A percentile compares a stretch with the other conserved stretches of the same genome.
Conservation (phyloP, 2,113 vertebrate species). For the Trochalopteron elliotii region DNA sequence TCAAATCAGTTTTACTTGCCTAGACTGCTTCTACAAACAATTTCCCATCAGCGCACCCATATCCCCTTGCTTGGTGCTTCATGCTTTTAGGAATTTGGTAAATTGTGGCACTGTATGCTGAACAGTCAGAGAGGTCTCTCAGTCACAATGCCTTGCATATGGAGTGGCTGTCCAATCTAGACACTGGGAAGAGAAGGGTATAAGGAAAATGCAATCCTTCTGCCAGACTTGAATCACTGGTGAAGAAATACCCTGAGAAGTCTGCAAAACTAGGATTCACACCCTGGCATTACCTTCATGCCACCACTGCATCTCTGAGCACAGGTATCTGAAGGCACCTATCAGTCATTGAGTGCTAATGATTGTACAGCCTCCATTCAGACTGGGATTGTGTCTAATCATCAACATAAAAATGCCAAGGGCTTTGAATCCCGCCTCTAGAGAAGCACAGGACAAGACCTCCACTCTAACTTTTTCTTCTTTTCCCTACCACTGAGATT, state of each 20-base stretch:
- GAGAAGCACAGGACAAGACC: background rate
- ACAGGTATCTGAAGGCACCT: background rate
- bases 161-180: background rate
- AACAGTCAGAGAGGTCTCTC: background rate
- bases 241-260: background rate
- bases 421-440: background rate
- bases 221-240: background rate
- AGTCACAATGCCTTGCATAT: background rate
- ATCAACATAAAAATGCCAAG: background rate
- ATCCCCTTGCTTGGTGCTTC: background rate
- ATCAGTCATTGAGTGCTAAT: background rate
- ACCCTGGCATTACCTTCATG: background rate
- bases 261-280: background rate
- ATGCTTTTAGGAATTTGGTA: background rate
- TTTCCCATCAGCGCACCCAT: background rate
- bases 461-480: background rate
- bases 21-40: background rate
- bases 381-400: background rate
- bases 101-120: background rate
- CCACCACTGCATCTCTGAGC: background rate
- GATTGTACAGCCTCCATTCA: background rate
- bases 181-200: background rate
- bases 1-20: background rate
- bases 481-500: background rate
- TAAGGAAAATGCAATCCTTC: background rate